These are phyloP conservation scores for Echinometra lucunter DNA, from an alignment of 53 echinoderm and acorn worm species.

Conservation along the genomic window DNA sequence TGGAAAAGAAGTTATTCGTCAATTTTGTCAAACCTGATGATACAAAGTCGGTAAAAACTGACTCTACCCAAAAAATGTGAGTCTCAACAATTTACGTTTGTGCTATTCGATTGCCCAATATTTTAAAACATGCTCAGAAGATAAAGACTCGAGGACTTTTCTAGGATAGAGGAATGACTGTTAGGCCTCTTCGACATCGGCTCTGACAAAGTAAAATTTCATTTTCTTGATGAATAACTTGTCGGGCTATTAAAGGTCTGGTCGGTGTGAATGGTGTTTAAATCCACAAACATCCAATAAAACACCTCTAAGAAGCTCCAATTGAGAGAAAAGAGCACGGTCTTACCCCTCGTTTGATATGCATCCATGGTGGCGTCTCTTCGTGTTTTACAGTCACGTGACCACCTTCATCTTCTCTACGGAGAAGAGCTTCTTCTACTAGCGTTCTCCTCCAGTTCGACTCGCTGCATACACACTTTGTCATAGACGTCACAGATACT, in stretches of 20 bases:
- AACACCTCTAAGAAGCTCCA: background rate
- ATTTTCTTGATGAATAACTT: background rate
- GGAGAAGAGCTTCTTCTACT: slow-evolving; percentile 6
- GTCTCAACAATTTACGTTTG: background rate
- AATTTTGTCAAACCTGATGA: too few species aligned
- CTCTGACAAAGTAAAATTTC: background rate
- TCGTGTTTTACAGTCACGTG: slow-evolving; percentile 46
- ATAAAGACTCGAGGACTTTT: background rate
- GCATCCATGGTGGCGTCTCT: slow-evolving; percentile 38
- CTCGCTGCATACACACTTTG: slow-evolving; percentile 50
- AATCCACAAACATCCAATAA: background rate
- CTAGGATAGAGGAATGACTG: too few species aligned
- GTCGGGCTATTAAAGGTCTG: too few species aligned
- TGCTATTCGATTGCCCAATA: too few species aligned
- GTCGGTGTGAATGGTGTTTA: background rate
- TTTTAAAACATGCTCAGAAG: background rate
- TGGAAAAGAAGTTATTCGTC: too few species aligned
- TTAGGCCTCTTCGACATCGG: too few species aligned
- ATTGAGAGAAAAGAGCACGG: background rate
- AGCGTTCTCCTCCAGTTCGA: background rate
- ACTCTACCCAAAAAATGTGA: too few species aligned
- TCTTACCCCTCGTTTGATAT: slow-evolving; percentile 46
- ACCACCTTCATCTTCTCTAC: slow-evolving; percentile 1
- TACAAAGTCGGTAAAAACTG: too few species aligned
- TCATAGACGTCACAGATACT: slow-evolving; percentile 55